Base-by-base conservation (phyloP, 2,888 invertebrate genomes). In the Octodonta nipae region DNA sequence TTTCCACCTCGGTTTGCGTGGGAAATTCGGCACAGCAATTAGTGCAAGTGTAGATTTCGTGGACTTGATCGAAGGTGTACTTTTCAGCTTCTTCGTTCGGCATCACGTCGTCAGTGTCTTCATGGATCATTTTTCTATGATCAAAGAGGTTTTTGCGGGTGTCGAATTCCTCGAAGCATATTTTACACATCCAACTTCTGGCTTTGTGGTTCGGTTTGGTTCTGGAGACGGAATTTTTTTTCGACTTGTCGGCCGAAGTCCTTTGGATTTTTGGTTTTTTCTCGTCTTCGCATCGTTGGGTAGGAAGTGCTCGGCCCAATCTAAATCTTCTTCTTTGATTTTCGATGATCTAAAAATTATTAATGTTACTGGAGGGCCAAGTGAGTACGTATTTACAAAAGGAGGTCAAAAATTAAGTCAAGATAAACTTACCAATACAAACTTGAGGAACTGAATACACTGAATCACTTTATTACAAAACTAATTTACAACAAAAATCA, bases 21-120 rank as follows among this genome's bases (percentile, higher is more conserved):
- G 46, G 45, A 27, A 44, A 53, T 31, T 51, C 50, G 0, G 48
- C 47, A 1, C 46, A 50, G 33, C 54, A 54, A 25, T 48, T 52
- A 22, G 43, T 50, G 31, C 54, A 54, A 14, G 43, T 44, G 38
- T 50, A 55, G 13, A 50, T 44, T 25, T 53, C 50, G 24, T 44
- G 43, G 6, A 33, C 38, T 14, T 42, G 45, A 14, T 40, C 40
- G 30, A 36, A 40, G 4, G 31, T 26, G 20, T 30, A 32, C 15
- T 43, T 38, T 1, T 39, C 34, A 13, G 43, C 33, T 17, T 45
- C 40, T 30, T 29, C 22, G 6, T 28, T 24, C n/a, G 30, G 11
- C n/a, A 13, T n/a, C 22, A 10, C n/a, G 11, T 38, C 40, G 8
- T 42, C 40, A 8, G 29, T 22, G 20, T 39, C 42, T 1, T 40